Base-by-base conservation (phyloP, 2,888 invertebrate genomes). In the Eupithecia vulgata region DNA sequence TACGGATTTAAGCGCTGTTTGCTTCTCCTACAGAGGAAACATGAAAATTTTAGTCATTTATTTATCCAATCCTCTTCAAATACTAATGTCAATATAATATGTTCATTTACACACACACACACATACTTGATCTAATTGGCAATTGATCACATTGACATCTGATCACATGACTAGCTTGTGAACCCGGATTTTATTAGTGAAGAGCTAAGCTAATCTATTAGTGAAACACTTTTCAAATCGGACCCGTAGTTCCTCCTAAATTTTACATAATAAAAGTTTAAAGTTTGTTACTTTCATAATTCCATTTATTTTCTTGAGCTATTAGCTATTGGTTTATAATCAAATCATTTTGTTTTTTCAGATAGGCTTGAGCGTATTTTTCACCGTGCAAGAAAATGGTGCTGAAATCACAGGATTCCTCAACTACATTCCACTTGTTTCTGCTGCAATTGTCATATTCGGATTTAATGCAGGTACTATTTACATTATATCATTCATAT, bases 401-500 rank as follows among this genome's bases (percentile, higher is more conserved):
- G 74, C 74, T 0, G 76, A 76, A n/a, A 80, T 89, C 6, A 73
- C 73, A 13, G 88, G 88, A 0, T 81, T 86, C 42, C 76, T 88
- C 77, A 88, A 89, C 73, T 89, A 83, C 65, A 71, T 88, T 12
- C 89, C 88, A 1, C 80, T 88, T 0, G 77, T 84, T n/a, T 88
- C 88, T 0, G 71, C 88, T n/a, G 81, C 87, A 0, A 67, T 87
- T 2, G 84, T 88, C 0, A 83, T 88, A 7, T 84, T 76, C 67
- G 84, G 84, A 70, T 87, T 76, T 48, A 84, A 84, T 73, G 84
- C 82, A 70, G 88, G 87, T 65, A 65, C 57, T 57, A 25, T 21
- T n/a, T 48, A 15, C 15, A 48, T 52, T 52, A 0, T 12, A 52
- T 52, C 0, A 52, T 52, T 52, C 42, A 15, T 15, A 42, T 52